A percentile compares a stretch with the other conserved stretches of the same genome.
Conservation (phyloP, 2,113 vertebrate genomes). For the Odontesthes bonariensis region DNA sequence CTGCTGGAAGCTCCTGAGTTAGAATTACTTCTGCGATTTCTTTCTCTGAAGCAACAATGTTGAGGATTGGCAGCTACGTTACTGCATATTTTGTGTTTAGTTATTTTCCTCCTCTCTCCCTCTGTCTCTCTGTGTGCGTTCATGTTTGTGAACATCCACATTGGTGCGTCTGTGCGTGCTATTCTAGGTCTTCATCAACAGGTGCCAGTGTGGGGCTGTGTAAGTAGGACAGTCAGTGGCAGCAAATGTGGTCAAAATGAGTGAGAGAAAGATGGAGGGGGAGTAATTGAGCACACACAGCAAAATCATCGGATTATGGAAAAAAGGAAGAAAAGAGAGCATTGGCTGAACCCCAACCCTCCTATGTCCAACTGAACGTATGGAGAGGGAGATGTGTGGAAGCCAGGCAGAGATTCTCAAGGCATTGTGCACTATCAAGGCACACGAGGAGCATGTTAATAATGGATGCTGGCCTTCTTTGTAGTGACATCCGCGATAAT, state of each 20-base stretch:
- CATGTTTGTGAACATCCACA: neutral
- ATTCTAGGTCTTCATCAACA: slow-evolving; percentile 70
- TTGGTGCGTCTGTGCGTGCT: slow-evolving; percentile 41
- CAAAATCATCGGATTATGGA: slow-evolving; percentile 49
- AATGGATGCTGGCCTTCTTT: slow-evolving; percentile 37
- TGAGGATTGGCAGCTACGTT: slow-evolving; percentile 23
- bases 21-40: slow-evolving; percentile 32
- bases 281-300: slow-evolving; percentile 52
- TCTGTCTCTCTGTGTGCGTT: neutral
- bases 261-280: slow-evolving; percentile 46
- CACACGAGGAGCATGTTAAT: slow-evolving; percentile 59
- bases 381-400: slow-evolving; percentile 39
- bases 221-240: slow-evolving; percentile 26
- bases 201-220: slow-evolving; percentile 78
- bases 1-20: slow-evolving; percentile 24
- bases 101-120: neutral
- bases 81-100: neutral
- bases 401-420: slow-evolving; percentile 34
- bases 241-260: slow-evolving; percentile 55
- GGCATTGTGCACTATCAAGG: slow-evolving; percentile 30
- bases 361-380: slow-evolving; percentile 57
- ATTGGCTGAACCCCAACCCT: slow-evolving; percentile 60
- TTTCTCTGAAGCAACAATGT: slow-evolving; percentile 30
- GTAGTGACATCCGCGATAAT: slow-evolving; percentile 39
- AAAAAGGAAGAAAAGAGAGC: slow-evolving; percentile 47